These are phyloP conservation scores for Scaptomyza reducta DNA, from an alignment of 2,888 invertebrate species.

Conservation along the genomic window DNA sequence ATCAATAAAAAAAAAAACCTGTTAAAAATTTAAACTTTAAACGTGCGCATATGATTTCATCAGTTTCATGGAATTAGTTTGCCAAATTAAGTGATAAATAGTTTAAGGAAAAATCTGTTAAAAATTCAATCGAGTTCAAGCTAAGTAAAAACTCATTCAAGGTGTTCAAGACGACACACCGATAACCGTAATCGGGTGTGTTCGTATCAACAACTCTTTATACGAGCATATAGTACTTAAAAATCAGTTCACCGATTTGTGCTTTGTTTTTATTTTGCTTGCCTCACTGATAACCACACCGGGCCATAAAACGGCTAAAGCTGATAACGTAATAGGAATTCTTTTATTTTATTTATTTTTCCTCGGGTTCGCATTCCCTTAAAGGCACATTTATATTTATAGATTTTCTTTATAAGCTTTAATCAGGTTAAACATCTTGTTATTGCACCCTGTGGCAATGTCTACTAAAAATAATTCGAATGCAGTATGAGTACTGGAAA, in stretches of 20 bases:
- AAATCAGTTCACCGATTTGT: constrained; percentile 57
- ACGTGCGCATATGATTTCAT: constrained; percentile 1
- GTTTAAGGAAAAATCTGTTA: background rate
- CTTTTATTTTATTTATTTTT: constrained; percentile 16
- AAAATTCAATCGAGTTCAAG: background rate
- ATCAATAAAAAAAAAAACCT: constrained; percentile 1
- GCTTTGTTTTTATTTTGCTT: constrained; percentile 24
- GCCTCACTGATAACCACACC: constrained; percentile 40
- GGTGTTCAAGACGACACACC: constrained; percentile 11
- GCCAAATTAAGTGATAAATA: too few species aligned
- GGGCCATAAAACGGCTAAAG: constrained; percentile 33
- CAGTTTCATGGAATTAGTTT: background rate
- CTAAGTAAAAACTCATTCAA: background rate
- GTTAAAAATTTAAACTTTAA: background rate
- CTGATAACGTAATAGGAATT: constrained; percentile 48
- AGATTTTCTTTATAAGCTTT: background rate
- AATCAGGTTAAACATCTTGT: background rate
- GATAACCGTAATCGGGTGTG: constrained; percentile 39
- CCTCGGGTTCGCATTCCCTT: constrained; percentile 5
- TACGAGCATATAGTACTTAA: constrained; percentile 40
- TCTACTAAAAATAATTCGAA: background rate
- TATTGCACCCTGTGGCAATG: background rate
- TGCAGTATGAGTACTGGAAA: background rate
- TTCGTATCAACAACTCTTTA: constrained; percentile 29
- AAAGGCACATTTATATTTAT: background rate